phyloP scores from a whole-genome alignment of 2,113 vertebrate species.

The Excalfactoria chinensis region DNA sequence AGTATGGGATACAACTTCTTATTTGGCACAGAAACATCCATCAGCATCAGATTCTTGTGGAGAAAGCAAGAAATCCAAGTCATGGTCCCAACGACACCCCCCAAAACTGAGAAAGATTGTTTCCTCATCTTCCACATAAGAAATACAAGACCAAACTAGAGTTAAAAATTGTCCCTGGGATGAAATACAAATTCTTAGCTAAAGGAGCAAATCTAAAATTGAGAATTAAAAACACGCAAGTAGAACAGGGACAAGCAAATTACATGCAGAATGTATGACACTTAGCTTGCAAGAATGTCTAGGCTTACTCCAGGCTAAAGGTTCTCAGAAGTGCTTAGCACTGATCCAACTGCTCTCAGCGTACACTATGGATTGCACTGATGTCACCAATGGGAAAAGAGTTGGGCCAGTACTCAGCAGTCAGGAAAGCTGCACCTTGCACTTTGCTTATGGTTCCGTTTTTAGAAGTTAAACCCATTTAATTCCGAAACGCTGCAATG shows the following conservation, averaged over 20 bases:
- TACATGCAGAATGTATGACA: background rate
- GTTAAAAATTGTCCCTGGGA: background rate
- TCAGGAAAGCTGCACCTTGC: background rate
- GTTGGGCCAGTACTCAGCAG: background rate
- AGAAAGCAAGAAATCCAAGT: background rate
- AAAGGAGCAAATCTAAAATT: background rate
- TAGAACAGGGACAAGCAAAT: background rate
- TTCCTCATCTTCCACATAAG: background rate
- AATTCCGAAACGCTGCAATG: background rate
- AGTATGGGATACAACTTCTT: background rate
- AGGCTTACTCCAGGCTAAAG: background rate
- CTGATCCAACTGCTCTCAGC: background rate
- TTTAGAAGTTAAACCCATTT: background rate
- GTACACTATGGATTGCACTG: background rate
- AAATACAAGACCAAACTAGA: background rate
- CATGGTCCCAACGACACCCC: background rate
- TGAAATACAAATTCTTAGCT: background rate
- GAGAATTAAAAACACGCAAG: background rate
- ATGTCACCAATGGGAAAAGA: background rate
- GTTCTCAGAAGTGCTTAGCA: background rate
- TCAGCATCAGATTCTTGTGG: fast-evolving
- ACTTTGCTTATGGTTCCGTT: background rate
- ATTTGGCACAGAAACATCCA: background rate
- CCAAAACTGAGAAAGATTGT: background rate
- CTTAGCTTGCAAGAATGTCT: background rate